phyloP scores from a whole-genome alignment of 2,797 vertebrate genomes.

The Sebastes jordani region DNA sequence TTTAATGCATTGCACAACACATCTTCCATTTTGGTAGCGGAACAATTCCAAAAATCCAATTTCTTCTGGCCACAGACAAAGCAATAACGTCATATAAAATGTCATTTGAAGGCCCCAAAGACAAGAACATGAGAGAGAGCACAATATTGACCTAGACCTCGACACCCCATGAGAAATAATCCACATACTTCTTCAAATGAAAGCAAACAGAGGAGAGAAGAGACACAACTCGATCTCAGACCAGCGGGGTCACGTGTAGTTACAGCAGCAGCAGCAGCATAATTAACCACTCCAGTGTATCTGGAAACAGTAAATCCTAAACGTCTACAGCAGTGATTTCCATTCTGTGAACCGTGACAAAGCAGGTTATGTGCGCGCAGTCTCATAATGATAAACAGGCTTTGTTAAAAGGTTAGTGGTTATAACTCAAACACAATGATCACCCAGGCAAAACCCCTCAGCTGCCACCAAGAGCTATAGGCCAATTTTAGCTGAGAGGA shows the following conservation, averaged over 20 bases:
- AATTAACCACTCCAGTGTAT: conserved; percentile 15
- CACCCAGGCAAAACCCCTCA: conserved; percentile 57
- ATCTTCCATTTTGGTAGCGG: background rate
- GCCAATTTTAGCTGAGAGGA: conserved; percentile 79
- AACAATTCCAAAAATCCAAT: background rate
- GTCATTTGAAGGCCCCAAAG: background rate
- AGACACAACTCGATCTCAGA: background rate
- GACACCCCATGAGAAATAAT: conserved; percentile 9
- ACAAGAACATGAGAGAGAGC: background rate
- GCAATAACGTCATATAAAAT: background rate
- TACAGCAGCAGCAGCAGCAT: background rate
- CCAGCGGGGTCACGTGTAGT: background rate
- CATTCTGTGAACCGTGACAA: conserved; percentile 3
- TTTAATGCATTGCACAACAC: background rate
- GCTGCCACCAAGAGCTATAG: conserved; percentile 58
- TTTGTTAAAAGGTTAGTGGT: conserved; percentile 46
- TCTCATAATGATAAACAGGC: conserved; percentile 19
- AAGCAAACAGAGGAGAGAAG: background rate
- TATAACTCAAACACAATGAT: conserved; percentile 73
- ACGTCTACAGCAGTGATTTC: conserved; percentile 21
- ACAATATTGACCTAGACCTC: background rate
- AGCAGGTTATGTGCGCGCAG: background rate
- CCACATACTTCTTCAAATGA: background rate
- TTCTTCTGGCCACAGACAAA: background rate
- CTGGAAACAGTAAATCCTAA: conserved; percentile 17